A percentile compares a stretch with the other conserved stretches of the same genome.
Conservation (phyloP, 2,888 invertebrate species). For the Sthenelais limicola region DNA sequence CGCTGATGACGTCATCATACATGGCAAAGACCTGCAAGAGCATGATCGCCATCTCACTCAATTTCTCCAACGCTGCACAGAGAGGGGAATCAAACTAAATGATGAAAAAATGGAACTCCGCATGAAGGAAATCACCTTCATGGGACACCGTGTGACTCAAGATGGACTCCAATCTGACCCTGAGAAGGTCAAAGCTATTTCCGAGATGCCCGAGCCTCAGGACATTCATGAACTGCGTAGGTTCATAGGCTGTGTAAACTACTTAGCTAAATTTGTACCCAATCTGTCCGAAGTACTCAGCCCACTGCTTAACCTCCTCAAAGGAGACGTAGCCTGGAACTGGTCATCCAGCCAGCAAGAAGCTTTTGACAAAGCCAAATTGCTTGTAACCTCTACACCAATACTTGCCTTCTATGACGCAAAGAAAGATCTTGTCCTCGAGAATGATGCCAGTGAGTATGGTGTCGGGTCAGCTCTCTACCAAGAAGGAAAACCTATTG, state of each 20-base stretch:
- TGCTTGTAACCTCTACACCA: no score
- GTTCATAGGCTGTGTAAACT: constrained; percentile 49
- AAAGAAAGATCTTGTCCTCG: no score
- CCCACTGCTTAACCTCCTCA: no score
- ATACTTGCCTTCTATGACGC: no score
- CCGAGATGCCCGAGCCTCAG: constrained; percentile 40
- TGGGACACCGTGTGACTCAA: constrained; percentile 44
- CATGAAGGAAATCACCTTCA: constrained; percentile 43
- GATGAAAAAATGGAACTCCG: constrained; percentile 42
- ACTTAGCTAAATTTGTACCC: constrained; percentile 45
- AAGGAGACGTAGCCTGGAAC: no score
- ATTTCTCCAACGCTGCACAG: constrained; percentile 42
- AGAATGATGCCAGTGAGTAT: no score
- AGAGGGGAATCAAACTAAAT: constrained; percentile 47
- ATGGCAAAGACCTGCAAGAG: constrained; percentile 40
- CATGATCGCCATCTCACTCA: constrained; percentile 39
- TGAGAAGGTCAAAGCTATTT: constrained; percentile 44
- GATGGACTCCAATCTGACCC: constrained; percentile 45
- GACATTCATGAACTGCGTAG: constrained; percentile 41
- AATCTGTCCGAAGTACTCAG: constrained; percentile 42
- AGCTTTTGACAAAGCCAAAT: no score
- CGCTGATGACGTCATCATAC: constrained; percentile 50
- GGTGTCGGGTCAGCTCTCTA: no score
- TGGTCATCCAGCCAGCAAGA: no score
- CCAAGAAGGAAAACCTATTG: no score